Evolutionary conservation across 1,140 invertebrate genomes (phyloP).

Genomic region (Drosophila parvula): DNA sequence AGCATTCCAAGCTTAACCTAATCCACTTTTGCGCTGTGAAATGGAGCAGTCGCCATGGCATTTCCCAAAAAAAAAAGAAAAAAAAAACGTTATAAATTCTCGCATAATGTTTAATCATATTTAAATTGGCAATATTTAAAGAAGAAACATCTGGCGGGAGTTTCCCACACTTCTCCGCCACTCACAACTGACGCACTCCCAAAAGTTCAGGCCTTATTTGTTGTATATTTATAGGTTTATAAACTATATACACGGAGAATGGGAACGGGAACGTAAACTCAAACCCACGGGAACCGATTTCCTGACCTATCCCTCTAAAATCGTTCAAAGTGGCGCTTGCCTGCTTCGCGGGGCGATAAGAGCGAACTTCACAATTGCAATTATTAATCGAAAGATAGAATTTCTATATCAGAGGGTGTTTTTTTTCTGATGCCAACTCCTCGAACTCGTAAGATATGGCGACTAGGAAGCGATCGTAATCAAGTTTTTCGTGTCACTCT

Average conservation of each 20-base stretch:
- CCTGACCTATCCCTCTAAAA: constrained; percentile 61
- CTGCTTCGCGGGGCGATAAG: constrained; percentile 38
- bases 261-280: background rate
- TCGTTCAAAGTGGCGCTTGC: background rate
- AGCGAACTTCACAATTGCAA: constrained; percentile 46
- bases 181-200: background rate
- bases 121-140: constrained; percentile 5
- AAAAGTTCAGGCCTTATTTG: background rate
- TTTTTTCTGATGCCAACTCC: background rate
- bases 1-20: constrained; percentile 32
- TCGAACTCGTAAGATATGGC: constrained; percentile 6
- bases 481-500: constrained; percentile 25
- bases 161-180: constrained; percentile 46
- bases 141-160: constrained; percentile 56
- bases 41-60: constrained; percentile 27
- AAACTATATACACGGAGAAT: constrained; percentile 15
- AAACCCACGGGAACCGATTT: constrained; percentile 22
- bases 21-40: constrained; percentile 39
- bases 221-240: constrained; percentile 21
- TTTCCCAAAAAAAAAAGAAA: constrained; percentile 14
- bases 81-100: constrained; percentile 11
- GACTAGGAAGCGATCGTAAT: constrained; percentile 26
- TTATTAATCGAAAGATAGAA: background rate
- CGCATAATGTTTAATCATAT: constrained; percentile 6
- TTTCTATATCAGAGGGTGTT: constrained; percentile 10